Evolutionary conservation across 2,888 invertebrate genomes (phyloP), one percentile per base, ranked within the genome.

Genomic region (Thyatira batis): DNA sequence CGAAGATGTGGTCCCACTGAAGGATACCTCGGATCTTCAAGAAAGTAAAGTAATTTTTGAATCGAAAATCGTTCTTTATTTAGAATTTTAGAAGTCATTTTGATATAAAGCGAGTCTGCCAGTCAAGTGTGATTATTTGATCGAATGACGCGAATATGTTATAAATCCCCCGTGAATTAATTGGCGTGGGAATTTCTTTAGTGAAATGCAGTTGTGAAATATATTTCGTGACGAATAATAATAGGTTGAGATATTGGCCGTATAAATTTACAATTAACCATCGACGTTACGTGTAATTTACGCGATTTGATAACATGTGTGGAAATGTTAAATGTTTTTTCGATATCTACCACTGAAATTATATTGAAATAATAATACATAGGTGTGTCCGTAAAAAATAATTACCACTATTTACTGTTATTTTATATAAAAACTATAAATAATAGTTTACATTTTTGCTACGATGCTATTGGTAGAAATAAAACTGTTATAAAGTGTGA

Each of bases 1-100:
- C 74, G 65, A 0, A 87, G 65, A 58, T 84, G 77, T 2, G 82
- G 83, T 0, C 84, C 85, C 0, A 85, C 58, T 3, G 84, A 82
- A 2, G 86, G 86, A 45, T 85, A 64, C 5, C 58, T 61, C 2
- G 78, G 61, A 48, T 85, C 71, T 61, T 85, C 81, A 1, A 84
- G 61, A 51, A 65, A 64, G 1, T 63, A 65, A 0, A 77, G 46
- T 17, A 78, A 20, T 13, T 57, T 66, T 6, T 49, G 49, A 23
- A 25, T 13, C 13, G n/a, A 13, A 23, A 20, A 23, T 3, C 23
- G 10, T 13, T n/a, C n/a, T 23, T 25, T 21, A 23, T 45, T 45
- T 13, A 5, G 6, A 5, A 45, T n/a, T 8, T 2, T 23, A 3
- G 8, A 23, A 13, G 2, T 6, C 45, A 45, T 20, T 45, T n/a